A percentile compares a stretch with the other conserved stretches of the same genome.
These are phyloP conservation scores for Athalia cordata DNA, from an alignment of 2,888 invertebrate genomes.

Conservation along the genomic window DNA sequence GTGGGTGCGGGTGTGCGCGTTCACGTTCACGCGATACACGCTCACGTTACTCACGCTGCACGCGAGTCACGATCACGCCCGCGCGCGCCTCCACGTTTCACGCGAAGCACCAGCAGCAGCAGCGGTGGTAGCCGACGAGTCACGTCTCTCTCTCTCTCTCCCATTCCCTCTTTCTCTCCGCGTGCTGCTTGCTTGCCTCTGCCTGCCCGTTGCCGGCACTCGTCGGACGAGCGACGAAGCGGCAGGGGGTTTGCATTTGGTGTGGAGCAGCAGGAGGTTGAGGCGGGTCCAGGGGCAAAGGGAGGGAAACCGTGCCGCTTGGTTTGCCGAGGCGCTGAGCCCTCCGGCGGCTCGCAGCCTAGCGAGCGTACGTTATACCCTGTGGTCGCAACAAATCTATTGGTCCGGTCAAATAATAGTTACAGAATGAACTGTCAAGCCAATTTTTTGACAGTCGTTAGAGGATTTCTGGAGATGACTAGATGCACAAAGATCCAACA, in stretches of 20 bases:
- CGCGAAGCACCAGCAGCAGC: slow-evolving; percentile 67
- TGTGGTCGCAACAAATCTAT: too few species aligned
- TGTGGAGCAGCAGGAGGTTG: slow-evolving; percentile 47
- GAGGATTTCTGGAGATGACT: too few species aligned
- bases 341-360: slow-evolving; percentile 61
- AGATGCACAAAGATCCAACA: too few species aligned
- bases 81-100: slow-evolving; percentile 61
- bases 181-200: slow-evolving; percentile 55
- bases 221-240: slow-evolving; percentile 46
- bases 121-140: slow-evolving; percentile 58
- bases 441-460: too few species aligned
- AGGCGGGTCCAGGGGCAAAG: slow-evolving; percentile 53
- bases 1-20: slow-evolving; percentile 57
- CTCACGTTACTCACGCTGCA: slow-evolving; percentile 57
- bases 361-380: slow-evolving; percentile 52
- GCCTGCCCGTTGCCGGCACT: slow-evolving; percentile 50
- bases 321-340: slow-evolving; percentile 69
- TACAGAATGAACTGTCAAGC: too few species aligned
- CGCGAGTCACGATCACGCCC: slow-evolving; percentile 31
- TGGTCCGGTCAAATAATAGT: too few species aligned
- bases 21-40: slow-evolving; percentile 65
- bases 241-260: slow-evolving; percentile 52
- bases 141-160: slow-evolving; percentile 48
- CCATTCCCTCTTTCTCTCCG: slow-evolving; percentile 58
- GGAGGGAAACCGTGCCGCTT: slow-evolving; percentile 61